Percentiles rank a stretch among this genome's conserved stretches.
phyloP scores from a whole-genome alignment of 2,797 vertebrate species.

The Hydrophis major region DNA sequence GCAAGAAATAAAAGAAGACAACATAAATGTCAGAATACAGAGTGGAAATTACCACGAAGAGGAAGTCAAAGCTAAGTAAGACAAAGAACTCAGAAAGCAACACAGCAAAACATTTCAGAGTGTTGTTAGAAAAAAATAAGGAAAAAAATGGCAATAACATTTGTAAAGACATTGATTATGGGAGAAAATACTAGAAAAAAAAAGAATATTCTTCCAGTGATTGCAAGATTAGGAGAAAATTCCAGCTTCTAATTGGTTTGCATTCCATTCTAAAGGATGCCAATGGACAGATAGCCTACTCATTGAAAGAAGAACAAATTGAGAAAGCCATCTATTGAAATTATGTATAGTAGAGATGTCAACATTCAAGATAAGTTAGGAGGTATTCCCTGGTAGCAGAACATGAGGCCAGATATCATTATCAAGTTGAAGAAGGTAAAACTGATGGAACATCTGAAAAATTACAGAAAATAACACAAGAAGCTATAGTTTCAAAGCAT shows the following conservation, averaged over 20 bases:
- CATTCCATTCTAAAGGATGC: not conserved
- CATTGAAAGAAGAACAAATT: not conserved
- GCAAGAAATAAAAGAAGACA: not conserved
- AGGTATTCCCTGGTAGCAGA: not conserved
- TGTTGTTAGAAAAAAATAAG: not conserved
- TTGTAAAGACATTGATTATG: not conserved
- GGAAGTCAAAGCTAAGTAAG: not conserved
- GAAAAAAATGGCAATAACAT: not conserved
- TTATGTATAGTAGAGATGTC: not conserved
- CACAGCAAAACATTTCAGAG: not conserved
- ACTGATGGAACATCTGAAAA: not conserved
- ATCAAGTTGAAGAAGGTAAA: not conserved
- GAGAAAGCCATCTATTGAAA: not conserved
- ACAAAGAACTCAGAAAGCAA: not conserved
- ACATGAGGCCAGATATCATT: not conserved
- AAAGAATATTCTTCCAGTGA: not conserved
- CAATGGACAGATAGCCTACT: not conserved
- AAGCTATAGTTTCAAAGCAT: not conserved
- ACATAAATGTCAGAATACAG: not conserved
- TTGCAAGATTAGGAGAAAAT: not conserved
- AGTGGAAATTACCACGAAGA: not conserved
- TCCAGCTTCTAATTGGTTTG: not conserved
- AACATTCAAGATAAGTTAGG: not conserved
- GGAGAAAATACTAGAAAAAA: not conserved
- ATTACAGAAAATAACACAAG: not conserved